phyloP scores from a whole-genome alignment of 2,113 vertebrate species.

The Oreocharis arfaki region DNA sequence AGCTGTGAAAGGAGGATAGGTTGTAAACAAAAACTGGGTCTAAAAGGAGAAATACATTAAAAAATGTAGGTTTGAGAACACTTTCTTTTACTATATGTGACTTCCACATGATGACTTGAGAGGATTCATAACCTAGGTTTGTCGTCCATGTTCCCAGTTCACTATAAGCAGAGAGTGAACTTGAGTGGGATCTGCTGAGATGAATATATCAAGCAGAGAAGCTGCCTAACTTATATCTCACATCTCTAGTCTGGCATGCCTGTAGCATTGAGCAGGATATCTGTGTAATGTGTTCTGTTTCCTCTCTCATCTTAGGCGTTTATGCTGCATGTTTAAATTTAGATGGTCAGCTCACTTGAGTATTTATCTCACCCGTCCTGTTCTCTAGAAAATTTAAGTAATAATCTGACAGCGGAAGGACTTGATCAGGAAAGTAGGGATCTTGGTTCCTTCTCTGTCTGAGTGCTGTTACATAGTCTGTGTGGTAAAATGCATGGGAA shows the following conservation, averaged over 20 bases:
- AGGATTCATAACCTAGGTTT: background rate
- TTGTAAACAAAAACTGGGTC: background rate
- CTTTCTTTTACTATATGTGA: background rate
- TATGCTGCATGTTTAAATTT: background rate
- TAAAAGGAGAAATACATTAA: background rate
- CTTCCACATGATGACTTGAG: background rate
- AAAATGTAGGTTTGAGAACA: background rate
- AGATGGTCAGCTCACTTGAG: background rate
- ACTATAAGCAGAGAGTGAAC: background rate
- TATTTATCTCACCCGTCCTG: background rate
- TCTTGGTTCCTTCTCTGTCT: background rate
- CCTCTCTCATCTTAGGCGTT: background rate
- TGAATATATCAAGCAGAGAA: background rate
- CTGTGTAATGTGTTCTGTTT: background rate
- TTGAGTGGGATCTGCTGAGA: background rate
- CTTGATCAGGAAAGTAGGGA: background rate
- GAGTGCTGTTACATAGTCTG: background rate
- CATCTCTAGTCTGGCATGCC: background rate
- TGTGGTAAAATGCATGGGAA: background rate
- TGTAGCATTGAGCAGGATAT: background rate
- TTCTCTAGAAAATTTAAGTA: background rate
- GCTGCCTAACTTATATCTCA: background rate
- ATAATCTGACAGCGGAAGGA: background rate
- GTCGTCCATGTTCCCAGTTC: background rate
- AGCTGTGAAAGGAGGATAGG: background rate